Percentiles rank a stretch among this genome's conserved stretches.
Evolutionary conservation across 2,888 invertebrate species (phyloP).

Genomic region (Perizoma flavofasciatum): DNA sequence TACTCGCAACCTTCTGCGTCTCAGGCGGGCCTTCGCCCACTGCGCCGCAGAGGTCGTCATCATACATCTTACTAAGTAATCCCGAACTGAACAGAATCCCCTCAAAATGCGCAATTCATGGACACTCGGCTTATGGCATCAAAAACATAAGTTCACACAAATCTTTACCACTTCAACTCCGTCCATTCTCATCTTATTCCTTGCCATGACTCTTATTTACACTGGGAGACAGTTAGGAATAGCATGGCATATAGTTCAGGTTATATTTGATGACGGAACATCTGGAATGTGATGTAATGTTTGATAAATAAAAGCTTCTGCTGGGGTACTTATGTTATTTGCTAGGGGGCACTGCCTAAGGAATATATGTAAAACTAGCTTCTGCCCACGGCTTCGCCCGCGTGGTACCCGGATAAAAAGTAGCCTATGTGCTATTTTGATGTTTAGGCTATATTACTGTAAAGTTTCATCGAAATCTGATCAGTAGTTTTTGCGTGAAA

Average conservation of each 20-base stretch:
- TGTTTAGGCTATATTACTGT: too few relatives aligned
- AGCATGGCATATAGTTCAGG: conserved; percentile 1
- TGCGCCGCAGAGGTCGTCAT: too few relatives aligned
- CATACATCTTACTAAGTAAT: not conserved
- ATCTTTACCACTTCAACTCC: conserved; percentile 39
- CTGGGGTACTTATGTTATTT: conserved; percentile 35
- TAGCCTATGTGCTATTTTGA: too few relatives aligned
- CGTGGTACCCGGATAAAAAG: too few relatives aligned
- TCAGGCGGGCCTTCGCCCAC: too few relatives aligned
- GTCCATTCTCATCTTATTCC: not conserved
- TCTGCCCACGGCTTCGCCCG: too few relatives aligned
- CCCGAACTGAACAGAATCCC: conserved; percentile 8
- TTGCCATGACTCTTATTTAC: conserved; percentile 4
- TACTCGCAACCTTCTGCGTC: too few relatives aligned
- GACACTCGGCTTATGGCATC: conserved; percentile 69
- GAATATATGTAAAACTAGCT: too few relatives aligned
- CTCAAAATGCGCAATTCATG: conserved; percentile 44
- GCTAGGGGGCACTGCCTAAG: conserved; percentile 2
- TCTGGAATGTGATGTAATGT: conserved; percentile 68
- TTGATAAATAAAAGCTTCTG: conserved; percentile 61
- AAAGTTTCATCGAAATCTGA: too few relatives aligned
- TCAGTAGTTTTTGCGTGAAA: too few relatives aligned
- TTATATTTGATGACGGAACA: conserved; percentile 45
- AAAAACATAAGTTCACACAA: conserved; percentile 59
- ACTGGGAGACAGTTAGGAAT: not conserved